Evolutionary conservation across 2,797 vertebrate genomes (phyloP), one percentile per base, ranked within the genome.

Genomic region (Sebastes taczanowskii): DNA sequence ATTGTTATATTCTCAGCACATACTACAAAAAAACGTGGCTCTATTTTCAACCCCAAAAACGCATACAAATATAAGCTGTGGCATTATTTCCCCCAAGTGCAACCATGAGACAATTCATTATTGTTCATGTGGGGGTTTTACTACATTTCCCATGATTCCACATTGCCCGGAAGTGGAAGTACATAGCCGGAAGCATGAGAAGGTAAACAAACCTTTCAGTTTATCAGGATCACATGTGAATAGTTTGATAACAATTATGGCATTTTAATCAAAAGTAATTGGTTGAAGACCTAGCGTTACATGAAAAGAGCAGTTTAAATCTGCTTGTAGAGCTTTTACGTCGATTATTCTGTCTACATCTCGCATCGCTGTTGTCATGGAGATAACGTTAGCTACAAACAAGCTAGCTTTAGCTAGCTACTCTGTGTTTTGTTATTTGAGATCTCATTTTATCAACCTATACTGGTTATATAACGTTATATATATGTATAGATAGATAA

Each of bases 91-190:
- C 8, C 1, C 9, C 5, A 1, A 58, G 1, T 29, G 6, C 8
- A 29, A 29, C 35, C 1, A 18, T 22, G 13, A 77, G 34, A 32
- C 2, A 5, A 1, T 18, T 72, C 23, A 10, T 59, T 27, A 16
- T 59, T 7, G 5, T 9, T 69, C 8, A 13, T 9, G 10, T 16
- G 0, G 3, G 0, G 1, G 1, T 4, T 74, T 0, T 7, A 95
- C 94, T 94, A 88, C 95, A 92, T 83, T 88, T 94, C 95, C 95
- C 94, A 95, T 64, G 42, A 84, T 86, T 2, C 93, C 70, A 20
- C 22, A 2, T 7, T 1, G 13, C 20, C 20, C 81, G 86, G 82
- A 92, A 90, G 9, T 13, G 59, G 74, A 78, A 60, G 29, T 2
- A 22, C 1, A 35, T 16, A 74, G 4, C 3, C 83, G 90, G 86